Evolutionary conservation across 1,140 invertebrate species (phyloP).

Genomic region (Akabosia matsudoensis): DNA sequence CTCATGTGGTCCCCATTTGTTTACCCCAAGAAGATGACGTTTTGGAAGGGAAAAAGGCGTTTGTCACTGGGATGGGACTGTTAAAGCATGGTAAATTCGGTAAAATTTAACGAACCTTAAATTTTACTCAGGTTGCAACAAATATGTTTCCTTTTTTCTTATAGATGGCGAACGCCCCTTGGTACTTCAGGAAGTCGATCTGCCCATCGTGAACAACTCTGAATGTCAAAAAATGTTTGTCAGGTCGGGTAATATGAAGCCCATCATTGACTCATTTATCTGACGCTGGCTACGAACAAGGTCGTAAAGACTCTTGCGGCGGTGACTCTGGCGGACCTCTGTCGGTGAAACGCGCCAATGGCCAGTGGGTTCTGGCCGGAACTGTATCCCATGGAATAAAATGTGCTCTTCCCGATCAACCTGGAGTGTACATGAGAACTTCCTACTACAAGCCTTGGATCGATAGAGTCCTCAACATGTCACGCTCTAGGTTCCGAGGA

Average conservation of each 20-base stretch:
- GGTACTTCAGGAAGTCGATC: conserved; percentile 83
- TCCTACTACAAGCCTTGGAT: conserved; percentile 88
- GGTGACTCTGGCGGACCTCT: conserved; percentile 91
- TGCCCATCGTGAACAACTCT: conserved; percentile 84
- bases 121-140: not conserved
- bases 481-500: not conserved
- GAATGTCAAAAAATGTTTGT: conserved; percentile 92
- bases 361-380: conserved; percentile 82
- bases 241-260: conserved; percentile 80
- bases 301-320: conserved; percentile 90
- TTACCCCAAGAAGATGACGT: conserved; percentile 75
- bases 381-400: conserved; percentile 86
- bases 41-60: conserved; percentile 66
- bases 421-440: conserved; percentile 73
- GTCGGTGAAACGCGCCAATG: conserved; percentile 75
- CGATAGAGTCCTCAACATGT: conserved; percentile 59
- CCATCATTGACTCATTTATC: conserved; percentile 82
- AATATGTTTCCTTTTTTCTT: too few species aligned
- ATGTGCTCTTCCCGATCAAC: conserved; percentile 59
- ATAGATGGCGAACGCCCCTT: conserved; percentile 82
- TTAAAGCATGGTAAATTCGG: conserved; percentile 62
- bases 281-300: conserved; percentile 89
- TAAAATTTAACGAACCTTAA: conserved; percentile 4
- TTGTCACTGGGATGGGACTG: conserved; percentile 74
- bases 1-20: conserved; percentile 88